These are phyloP conservation scores for Myathropa florea DNA, from an alignment of 2,888 invertebrate genomes.

Conservation along the genomic window DNA sequence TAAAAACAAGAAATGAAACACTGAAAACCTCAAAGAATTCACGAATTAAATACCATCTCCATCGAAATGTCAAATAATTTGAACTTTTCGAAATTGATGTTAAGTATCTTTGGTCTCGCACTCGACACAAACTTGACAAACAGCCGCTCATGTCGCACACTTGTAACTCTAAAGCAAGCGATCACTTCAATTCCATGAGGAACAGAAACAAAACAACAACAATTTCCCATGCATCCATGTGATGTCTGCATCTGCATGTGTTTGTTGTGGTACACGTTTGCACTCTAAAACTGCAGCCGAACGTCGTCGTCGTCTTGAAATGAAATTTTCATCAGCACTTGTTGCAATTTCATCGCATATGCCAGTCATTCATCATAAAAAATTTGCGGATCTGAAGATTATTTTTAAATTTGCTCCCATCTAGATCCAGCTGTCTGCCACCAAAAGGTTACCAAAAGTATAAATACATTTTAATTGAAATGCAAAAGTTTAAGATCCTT, in stretches of 20 bases:
- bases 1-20: not conserved
- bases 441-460: not conserved
- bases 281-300: not conserved
- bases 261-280: not conserved
- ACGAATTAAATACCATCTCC: slow-evolving; percentile 45
- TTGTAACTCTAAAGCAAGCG: slow-evolving; percentile 22
- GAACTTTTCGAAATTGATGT: slow-evolving; percentile 57
- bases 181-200: slow-evolving; percentile 1
- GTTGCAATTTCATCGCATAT: not conserved
- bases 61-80: slow-evolving; percentile 60
- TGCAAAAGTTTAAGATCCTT: not conserved
- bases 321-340: not conserved
- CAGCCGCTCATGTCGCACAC: slow-evolving; percentile 27
- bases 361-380: not conserved
- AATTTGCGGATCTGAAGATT: not conserved
- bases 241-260: not conserved
- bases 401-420: not conserved
- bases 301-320: not conserved
- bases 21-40: slow-evolving; percentile 17
- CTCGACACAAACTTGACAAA: slow-evolving; percentile 20
- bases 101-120: slow-evolving; percentile 34
- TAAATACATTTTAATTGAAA: not conserved
- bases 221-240: not conserved
- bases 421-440: not conserved
- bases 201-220: not conserved